A percentile compares a stretch with the other conserved stretches of the same genome.
Evolutionary conservation across 2,888 invertebrate genomes (phyloP).

Genomic region (Heliconius cydno): DNA sequence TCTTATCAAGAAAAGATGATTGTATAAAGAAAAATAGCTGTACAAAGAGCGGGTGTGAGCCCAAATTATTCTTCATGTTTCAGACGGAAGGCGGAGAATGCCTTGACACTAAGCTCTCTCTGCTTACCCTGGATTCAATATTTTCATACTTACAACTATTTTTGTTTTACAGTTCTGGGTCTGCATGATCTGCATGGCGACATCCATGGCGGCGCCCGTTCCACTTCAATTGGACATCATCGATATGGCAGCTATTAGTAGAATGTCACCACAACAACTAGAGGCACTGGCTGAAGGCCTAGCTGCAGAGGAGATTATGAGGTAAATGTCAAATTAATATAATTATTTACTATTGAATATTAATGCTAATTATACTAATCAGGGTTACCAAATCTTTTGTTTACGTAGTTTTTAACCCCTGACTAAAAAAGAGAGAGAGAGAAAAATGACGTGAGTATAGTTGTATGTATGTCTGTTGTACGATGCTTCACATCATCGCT

Average conservation of each 20-base stretch:
- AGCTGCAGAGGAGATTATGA: constrained; percentile 79
- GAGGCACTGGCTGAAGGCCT: constrained; percentile 76
- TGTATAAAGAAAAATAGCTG: too few relatives aligned
- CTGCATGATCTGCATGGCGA: constrained; percentile 67
- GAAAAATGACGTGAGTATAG: too few relatives aligned
- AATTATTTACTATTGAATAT: not conserved
- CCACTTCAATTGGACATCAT: constrained; percentile 71
- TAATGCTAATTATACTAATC: too few relatives aligned
- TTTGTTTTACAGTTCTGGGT: constrained; percentile 64
- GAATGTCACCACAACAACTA: constrained; percentile 78
- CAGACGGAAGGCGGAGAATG: not conserved
- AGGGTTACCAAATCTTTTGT: too few relatives aligned
- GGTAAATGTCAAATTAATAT: constrained; percentile 55
- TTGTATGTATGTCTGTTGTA: too few relatives aligned
- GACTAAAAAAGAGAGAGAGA: too few relatives aligned
- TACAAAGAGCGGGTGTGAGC: not conserved
- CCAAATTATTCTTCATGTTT: not conserved
- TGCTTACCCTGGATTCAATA: not conserved
- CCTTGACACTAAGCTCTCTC: not conserved
- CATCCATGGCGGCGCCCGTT: constrained; percentile 65
- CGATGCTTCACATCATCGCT: too few relatives aligned
- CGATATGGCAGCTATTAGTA: constrained; percentile 79
- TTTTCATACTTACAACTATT: not conserved
- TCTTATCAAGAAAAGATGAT: too few relatives aligned
- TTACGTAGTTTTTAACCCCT: too few relatives aligned